These are phyloP conservation scores for Delphinus delphis DNA, from an alignment of 2,113 vertebrate genomes.

Conservation along the genomic window DNA sequence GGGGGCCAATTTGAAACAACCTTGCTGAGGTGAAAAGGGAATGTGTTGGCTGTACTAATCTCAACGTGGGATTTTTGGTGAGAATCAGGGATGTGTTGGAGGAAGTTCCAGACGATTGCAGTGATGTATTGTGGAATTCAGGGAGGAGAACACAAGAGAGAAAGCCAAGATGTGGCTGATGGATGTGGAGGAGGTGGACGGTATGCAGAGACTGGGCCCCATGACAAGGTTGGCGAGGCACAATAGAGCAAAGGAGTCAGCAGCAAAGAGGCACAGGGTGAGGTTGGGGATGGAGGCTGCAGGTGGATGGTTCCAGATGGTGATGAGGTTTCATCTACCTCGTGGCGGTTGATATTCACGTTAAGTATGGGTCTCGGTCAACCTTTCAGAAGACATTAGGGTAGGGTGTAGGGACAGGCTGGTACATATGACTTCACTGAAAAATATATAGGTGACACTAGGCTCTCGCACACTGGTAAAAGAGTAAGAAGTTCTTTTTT, in stretches of 20 bases:
- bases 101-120: fast-evolving
- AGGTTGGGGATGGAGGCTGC: neutral
- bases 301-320: neutral
- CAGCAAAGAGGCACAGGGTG: neutral
- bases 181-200: neutral
- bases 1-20: neutral
- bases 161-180: neutral
- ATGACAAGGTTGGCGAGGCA: neutral
- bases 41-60: neutral
- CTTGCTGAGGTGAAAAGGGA: neutral
- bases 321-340: neutral
- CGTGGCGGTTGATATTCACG: neutral
- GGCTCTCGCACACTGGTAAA: neutral
- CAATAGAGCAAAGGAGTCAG: neutral
- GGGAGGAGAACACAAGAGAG: neutral
- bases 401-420: neutral
- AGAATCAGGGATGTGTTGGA: neutral
- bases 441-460: neutral
- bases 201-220: neutral
- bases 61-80: neutral
- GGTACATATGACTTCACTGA: neutral
- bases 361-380: neutral
- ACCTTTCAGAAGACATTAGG: neutral
- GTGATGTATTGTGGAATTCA: neutral
- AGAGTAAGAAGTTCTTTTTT: neutral